These are phyloP conservation scores for Tachina grossa DNA, from an alignment of 2,888 invertebrate species.

Conservation along the genomic window DNA sequence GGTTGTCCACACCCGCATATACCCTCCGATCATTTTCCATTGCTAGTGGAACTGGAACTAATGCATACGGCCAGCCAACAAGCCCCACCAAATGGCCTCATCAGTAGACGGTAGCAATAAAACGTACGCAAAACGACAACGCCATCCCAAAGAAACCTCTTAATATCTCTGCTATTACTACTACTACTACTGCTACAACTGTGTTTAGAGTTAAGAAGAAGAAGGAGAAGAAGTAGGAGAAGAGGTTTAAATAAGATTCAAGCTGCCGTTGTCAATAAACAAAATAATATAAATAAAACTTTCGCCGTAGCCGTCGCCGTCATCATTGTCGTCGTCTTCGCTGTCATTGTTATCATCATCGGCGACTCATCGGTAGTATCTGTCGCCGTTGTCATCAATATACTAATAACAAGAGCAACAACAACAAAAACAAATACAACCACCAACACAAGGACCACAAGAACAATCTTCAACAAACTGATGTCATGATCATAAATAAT, in stretches of 20 bases:
- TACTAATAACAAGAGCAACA: slow-evolving; percentile 54
- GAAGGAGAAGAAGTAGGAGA: slow-evolving; percentile 49
- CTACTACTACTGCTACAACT: slow-evolving; percentile 41
- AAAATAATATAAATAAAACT: slow-evolving; percentile 53
- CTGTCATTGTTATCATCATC: slow-evolving; percentile 40
- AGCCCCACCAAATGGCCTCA: slow-evolving; percentile 90
- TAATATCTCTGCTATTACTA: slow-evolving; percentile 42
- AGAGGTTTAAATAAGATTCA: slow-evolving; percentile 56
- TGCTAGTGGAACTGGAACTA: slow-evolving; percentile 95
- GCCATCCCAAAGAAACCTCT: slow-evolving; percentile 68
- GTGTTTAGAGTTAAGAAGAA: slow-evolving; percentile 61
- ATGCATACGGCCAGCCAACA: slow-evolving; percentile 89
- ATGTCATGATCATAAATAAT: slow-evolving; percentile 72
- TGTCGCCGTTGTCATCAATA: slow-evolving; percentile 50
- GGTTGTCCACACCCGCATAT: slow-evolving; percentile 99
- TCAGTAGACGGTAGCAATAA: slow-evolving; percentile 92
- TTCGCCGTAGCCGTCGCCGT: slow-evolving; percentile 39
- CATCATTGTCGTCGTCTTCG: slow-evolving; percentile 38
- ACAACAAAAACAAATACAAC: slow-evolving; percentile 69
- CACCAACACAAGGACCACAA: slow-evolving; percentile 73
- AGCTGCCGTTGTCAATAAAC: slow-evolving; percentile 65
- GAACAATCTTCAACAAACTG: slow-evolving; percentile 72
- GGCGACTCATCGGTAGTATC: slow-evolving; percentile 29
- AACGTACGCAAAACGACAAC: slow-evolving; percentile 73
- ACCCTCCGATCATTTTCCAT: slow-evolving; percentile 97